These are phyloP conservation scores for Chroicocephalus ridibundus DNA, from an alignment of 2,113 vertebrate genomes.

Conservation along the genomic window DNA sequence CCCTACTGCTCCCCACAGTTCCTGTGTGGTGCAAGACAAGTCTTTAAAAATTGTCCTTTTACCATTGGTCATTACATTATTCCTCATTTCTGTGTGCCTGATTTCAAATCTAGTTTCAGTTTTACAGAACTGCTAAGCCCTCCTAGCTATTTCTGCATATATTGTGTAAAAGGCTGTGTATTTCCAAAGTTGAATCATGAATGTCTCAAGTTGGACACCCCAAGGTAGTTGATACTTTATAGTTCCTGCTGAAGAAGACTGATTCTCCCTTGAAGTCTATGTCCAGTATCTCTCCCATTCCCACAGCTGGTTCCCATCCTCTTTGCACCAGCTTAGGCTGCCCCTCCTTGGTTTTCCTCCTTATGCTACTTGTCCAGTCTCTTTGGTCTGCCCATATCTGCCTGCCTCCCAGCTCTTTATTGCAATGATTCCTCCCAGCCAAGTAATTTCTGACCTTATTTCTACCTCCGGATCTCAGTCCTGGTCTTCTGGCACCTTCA, in stretches of 20 bases:
- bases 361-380: background rate
- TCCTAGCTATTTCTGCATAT: background rate
- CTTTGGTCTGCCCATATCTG: background rate
- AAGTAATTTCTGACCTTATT: background rate
- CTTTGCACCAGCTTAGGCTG: background rate
- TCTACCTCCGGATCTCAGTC: background rate
- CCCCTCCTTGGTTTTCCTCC: background rate
- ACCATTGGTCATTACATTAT: background rate
- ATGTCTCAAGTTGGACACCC: rapidly evolving
- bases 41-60: background rate
- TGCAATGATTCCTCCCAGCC: background rate
- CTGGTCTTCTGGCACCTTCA: background rate
- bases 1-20: background rate
- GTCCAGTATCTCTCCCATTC: background rate
- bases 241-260: background rate
- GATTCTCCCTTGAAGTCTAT: background rate
- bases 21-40: background rate
- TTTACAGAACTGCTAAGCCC: background rate
- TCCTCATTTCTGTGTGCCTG: background rate
- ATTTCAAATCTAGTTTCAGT: background rate
- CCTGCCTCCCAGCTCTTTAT: background rate
- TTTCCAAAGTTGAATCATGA: background rate
- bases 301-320: background rate
- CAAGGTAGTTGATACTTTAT: background rate
- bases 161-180: background rate